phyloP scores from a whole-genome alignment of 2,888 invertebrate species.

The Chironomus riparius region DNA sequence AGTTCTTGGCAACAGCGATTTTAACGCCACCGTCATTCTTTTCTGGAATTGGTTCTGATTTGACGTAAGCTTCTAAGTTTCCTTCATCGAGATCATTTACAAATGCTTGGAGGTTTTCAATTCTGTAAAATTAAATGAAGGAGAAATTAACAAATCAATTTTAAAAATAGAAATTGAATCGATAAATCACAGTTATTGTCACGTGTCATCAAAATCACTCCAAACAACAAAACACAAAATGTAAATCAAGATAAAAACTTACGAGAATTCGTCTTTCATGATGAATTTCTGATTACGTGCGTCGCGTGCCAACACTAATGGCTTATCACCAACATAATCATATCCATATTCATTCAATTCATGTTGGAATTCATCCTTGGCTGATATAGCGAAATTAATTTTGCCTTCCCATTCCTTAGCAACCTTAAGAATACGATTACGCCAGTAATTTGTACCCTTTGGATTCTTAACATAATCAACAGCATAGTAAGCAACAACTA shows the following conservation, averaged over 20 bases:
- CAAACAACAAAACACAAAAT: no score
- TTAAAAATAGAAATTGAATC: no score
- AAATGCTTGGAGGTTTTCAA: slow-evolving; percentile 78
- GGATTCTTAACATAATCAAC: slow-evolving; percentile 95
- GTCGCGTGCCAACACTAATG: slow-evolving; percentile 76
- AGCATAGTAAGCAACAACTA: slow-evolving; percentile 83
- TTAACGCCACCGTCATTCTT: slow-evolving; percentile 73
- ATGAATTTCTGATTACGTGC: slow-evolving; percentile 80
- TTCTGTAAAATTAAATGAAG: slow-evolving; percentile 44
- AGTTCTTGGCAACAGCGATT: slow-evolving; percentile 93
- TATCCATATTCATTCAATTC: slow-evolving; percentile 93
- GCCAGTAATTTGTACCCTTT: slow-evolving; percentile 99
- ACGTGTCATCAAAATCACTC: no score
- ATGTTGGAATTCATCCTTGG: slow-evolving; percentile 87
- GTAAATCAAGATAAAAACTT: slow-evolving; percentile 33
- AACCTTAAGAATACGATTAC: slow-evolving; percentile 87
- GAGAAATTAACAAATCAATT: not conserved
- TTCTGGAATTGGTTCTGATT: slow-evolving; percentile 89
- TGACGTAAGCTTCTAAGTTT: slow-evolving; percentile 82
- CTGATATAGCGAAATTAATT: slow-evolving; percentile 80
- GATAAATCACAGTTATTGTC: no score
- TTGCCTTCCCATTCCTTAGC: slow-evolving; percentile 42
- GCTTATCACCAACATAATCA: slow-evolving; percentile 81
- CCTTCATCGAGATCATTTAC: slow-evolving; percentile 72
- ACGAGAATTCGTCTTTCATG: slow-evolving; percentile 86